Evolutionary conservation across 1,140 invertebrate genomes (phyloP).

Genomic region (Drosophila kikkawai): DNA sequence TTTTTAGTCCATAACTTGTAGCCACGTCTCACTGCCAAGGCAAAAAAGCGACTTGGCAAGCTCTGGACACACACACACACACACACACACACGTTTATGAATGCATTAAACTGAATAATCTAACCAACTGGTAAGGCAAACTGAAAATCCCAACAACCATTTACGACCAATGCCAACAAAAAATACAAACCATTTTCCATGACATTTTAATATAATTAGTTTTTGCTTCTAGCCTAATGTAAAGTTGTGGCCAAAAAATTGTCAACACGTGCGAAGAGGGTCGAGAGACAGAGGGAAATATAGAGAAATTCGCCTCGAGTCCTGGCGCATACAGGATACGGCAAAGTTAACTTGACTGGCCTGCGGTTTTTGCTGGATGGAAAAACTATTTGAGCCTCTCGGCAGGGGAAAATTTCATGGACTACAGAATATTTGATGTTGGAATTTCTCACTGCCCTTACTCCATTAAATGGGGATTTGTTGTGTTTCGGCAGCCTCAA

Average conservation of each 20-base stretch:
- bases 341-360: constrained; percentile 69
- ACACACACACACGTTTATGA: constrained; percentile 12
- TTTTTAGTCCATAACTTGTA: constrained; percentile 41
- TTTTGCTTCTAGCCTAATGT: constrained; percentile 78
- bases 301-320: constrained; percentile 39
- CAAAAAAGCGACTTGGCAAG: constrained; percentile 73
- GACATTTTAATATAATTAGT: constrained; percentile 83
- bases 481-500: constrained; percentile 22
- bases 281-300: background rate
- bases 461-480: constrained; percentile 80
- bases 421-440: constrained; percentile 73
- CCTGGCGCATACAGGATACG: constrained; percentile 37
- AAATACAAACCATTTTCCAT: constrained; percentile 67
- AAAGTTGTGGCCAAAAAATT: constrained; percentile 81
- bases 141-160: constrained; percentile 61
- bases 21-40: constrained; percentile 38
- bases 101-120: constrained; percentile 47
- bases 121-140: constrained; percentile 46
- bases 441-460: constrained; percentile 60
- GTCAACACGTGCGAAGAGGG: constrained; percentile 62
- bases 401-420: constrained; percentile 62
- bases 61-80: constrained; percentile 23
- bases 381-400: constrained; percentile 72
- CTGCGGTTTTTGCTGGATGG: constrained; percentile 27
- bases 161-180: constrained; percentile 59